Conservation (phyloP, 2,888 invertebrate genomes). For the Cyclophora punctaria region DNA sequence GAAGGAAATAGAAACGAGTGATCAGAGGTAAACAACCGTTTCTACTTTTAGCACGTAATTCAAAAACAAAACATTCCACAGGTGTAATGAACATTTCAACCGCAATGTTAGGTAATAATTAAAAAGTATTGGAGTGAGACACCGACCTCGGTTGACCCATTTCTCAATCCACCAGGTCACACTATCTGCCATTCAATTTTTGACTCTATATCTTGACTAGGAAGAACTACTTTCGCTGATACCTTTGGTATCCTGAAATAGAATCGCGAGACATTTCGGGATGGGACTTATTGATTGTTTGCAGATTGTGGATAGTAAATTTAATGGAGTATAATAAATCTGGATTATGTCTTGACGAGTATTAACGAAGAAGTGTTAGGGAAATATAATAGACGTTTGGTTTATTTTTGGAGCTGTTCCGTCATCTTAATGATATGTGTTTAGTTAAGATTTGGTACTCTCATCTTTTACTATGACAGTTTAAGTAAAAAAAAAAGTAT, state of each 20-base stretch:
- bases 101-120: constrained; percentile 32
- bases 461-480: too few species aligned
- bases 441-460: too few species aligned
- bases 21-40: neutral
- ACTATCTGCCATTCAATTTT: constrained; percentile 9
- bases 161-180: constrained; percentile 52
- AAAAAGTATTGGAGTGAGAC: constrained; percentile 52
- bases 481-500: too few species aligned
- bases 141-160: constrained; percentile 56
- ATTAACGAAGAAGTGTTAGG: too few species aligned
- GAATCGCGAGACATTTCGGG: constrained; percentile 47
- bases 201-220: neutral
- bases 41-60: neutral
- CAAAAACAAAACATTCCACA: constrained; percentile 20
- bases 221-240: constrained; percentile 18
- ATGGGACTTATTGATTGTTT: constrained; percentile 44
- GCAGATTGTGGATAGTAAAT: constrained; percentile 26
- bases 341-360: too few species aligned
- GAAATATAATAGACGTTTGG: too few species aligned
- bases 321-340: constrained; percentile 5
- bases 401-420: too few species aligned
- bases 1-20: too few species aligned
- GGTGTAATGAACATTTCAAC: constrained; percentile 21
- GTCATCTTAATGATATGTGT: too few species aligned
- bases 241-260: constrained; percentile 37